phyloP scores from a whole-genome alignment of 1,140 invertebrate species.

The Psilanteris sp. region DNA sequence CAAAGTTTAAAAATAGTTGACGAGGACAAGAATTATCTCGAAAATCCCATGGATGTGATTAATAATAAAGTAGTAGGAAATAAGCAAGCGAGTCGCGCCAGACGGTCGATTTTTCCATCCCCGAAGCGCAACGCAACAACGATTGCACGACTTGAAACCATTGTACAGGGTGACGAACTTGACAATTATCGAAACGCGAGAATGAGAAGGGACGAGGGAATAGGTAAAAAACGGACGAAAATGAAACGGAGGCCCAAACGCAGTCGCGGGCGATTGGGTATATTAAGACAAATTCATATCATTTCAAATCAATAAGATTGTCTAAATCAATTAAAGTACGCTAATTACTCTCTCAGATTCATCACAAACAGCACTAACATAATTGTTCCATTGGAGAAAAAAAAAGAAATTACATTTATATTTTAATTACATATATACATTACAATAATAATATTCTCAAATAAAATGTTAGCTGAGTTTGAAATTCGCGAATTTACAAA shows the following conservation, averaged over 20 bases:
- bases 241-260: conserved; percentile 71
- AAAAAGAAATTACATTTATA: too few relatives aligned
- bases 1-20: neutral
- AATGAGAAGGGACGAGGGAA: conserved; percentile 69
- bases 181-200: conserved; percentile 62
- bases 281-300: conserved; percentile 62
- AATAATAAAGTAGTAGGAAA: neutral
- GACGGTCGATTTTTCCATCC: conserved; percentile 31
- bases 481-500: too few relatives aligned
- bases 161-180: conserved; percentile 30
- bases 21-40: neutral
- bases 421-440: too few relatives aligned
- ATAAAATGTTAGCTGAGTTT: too few relatives aligned
- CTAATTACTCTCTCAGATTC: too few relatives aligned
- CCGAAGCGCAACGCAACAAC: conserved; percentile 47
- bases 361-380: too few relatives aligned
- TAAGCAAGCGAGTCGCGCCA: conserved; percentile 6
- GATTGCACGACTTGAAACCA: conserved; percentile 26
- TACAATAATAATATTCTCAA: too few relatives aligned
- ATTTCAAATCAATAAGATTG: conserved; percentile 41
- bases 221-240: conserved; percentile 72
- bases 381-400: too few relatives aligned
- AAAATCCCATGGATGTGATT: neutral
- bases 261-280: conserved; percentile 76
- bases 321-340: too few relatives aligned